These are phyloP conservation scores for Odobenus rosmarus DNA, from an alignment of 2,113 vertebrate genomes.

Conservation along the genomic window DNA sequence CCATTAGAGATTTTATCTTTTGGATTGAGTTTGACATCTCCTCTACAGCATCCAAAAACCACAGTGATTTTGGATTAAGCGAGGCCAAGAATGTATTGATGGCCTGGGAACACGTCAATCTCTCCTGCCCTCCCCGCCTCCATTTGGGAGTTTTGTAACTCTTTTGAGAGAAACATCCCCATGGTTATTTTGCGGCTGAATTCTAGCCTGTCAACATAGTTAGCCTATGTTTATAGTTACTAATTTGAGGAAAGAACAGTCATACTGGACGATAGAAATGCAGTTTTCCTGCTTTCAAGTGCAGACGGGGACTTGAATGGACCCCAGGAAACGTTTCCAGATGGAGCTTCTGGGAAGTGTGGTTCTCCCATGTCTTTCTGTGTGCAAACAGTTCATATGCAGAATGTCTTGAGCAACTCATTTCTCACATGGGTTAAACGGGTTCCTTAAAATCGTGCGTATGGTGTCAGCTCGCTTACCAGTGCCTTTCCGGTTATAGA, in stretches of 20 bases:
- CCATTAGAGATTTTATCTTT: background rate
- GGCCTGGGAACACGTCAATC: rapidly evolving
- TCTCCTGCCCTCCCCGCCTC: rapidly evolving
- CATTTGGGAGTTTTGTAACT: background rate
- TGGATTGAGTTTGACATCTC: background rate
- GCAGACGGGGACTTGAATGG: background rate
- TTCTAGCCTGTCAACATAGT: background rate
- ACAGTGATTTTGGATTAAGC: background rate
- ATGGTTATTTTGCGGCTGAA: too few species aligned
- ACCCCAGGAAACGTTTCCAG: background rate
- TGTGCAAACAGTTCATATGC: background rate
- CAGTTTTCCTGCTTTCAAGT: background rate
- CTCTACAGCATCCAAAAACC: background rate
- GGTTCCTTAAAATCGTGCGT: background rate
- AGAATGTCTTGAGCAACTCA: background rate
- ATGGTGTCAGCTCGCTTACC: background rate
- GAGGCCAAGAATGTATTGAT: background rate
- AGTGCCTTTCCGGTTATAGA: background rate
- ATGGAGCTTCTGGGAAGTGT: background rate
- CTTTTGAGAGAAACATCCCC: background rate
- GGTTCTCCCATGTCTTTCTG: too few species aligned
- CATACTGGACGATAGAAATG: background rate
- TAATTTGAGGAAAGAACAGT: background rate
- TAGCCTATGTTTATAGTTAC: background rate
- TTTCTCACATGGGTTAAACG: background rate